A percentile compares a stretch with the other conserved stretches of the same genome.
phyloP scores from a whole-genome alignment of 2,113 vertebrate genomes.

The Nerophis lumbriciformis region DNA sequence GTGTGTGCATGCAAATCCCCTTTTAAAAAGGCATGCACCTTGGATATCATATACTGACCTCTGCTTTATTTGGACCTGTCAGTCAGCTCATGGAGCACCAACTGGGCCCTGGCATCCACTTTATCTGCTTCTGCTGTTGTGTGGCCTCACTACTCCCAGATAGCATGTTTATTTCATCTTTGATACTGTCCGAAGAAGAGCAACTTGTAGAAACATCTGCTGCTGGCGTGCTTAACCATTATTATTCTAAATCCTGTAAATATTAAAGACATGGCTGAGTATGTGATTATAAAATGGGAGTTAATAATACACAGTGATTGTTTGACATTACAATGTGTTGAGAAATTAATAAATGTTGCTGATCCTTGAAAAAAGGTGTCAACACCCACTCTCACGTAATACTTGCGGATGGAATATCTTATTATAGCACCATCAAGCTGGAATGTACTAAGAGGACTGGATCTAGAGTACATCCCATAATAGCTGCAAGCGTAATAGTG shows the following conservation, averaged over 20 bases:
- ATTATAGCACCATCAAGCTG: not conserved
- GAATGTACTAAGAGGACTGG: not conserved
- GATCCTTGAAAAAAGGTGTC: not conserved
- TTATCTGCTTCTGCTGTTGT: conserved; percentile 24
- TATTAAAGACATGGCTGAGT: no score
- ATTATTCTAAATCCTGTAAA: no score
- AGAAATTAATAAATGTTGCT: not conserved
- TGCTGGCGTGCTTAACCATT: no score
- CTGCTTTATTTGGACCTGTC: conserved; percentile 55
- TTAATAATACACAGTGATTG: no score
- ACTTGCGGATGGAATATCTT: not conserved
- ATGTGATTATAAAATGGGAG: no score
- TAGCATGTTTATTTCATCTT: conserved; percentile 32
- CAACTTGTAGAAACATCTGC: no score
- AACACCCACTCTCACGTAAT: not conserved
- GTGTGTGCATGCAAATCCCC: conserved; percentile 7
- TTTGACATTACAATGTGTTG: not conserved
- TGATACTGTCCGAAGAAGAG: conserved; percentile 19
- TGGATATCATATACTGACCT: conserved; percentile 51
- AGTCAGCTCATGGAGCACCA: conserved; percentile 43
- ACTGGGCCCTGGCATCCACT: conserved; percentile 35
- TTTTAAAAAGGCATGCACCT: conserved; percentile 31
- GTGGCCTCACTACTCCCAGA: conserved; percentile 14
- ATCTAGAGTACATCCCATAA: not conserved
- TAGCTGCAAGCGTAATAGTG: not conserved